A percentile compares a stretch with the other conserved stretches of the same genome.
Evolutionary conservation across 2,797 vertebrate species (phyloP).

Genomic region (Esox masquinongy): DNA sequence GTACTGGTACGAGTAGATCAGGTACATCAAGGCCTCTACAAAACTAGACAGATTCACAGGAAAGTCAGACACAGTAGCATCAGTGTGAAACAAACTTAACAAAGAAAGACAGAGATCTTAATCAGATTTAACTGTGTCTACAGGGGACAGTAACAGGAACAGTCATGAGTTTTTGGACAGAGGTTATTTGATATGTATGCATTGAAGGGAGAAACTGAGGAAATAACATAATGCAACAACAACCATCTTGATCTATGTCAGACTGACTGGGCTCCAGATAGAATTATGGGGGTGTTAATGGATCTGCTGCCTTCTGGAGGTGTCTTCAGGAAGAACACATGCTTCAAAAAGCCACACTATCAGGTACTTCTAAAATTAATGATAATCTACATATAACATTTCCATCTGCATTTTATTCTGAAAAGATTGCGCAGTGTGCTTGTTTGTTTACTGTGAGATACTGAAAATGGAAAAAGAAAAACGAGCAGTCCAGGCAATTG

Average conservation of each 20-base stretch:
- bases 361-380: not conserved
- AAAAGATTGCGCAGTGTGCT: not conserved
- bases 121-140: not conserved
- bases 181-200: conserved; percentile 23
- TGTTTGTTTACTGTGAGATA: not conserved
- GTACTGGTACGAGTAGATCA: conserved; percentile 94
- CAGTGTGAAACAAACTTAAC: not conserved
- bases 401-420: not conserved
- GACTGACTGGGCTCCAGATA: not conserved
- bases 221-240: conserved; percentile 42
- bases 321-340: not conserved
- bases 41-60: conserved; percentile 74
- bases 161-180: conserved; percentile 8
- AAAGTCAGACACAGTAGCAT: conserved; percentile 15
- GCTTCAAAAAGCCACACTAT: not conserved
- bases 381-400: not conserved
- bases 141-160: not conserved
- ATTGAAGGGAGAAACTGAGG: conserved; percentile 37
- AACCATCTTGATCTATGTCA: conserved; percentile 13
- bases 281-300: not conserved
- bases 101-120: not conserved
- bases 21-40: conserved; percentile 91
- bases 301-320: conserved; percentile 68
- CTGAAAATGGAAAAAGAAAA: not conserved
- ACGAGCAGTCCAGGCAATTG: not conserved